These are phyloP conservation scores for Volucella bombylans DNA, from an alignment of 2,888 invertebrate species.

Conservation along the genomic window DNA sequence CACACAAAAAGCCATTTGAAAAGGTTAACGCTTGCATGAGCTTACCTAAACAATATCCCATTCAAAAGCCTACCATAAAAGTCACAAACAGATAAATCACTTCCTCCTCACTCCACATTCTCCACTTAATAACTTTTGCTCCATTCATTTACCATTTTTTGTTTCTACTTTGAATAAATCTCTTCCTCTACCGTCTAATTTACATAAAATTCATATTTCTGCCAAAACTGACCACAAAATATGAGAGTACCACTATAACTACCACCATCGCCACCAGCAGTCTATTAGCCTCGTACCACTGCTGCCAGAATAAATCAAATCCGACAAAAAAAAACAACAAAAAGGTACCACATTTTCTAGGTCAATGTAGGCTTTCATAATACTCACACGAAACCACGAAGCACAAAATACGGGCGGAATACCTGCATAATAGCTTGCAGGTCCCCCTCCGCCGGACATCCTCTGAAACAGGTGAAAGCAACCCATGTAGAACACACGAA, in stretches of 20 bases:
- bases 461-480: not conserved
- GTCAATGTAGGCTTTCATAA: conserved; percentile 22
- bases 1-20: no score
- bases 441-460: not conserved
- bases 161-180: conserved; percentile 30
- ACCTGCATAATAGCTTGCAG: conserved; percentile 49
- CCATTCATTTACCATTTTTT: conserved; percentile 4
- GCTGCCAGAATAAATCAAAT: conserved; percentile 45
- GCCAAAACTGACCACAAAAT: conserved; percentile 27
- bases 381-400: not conserved
- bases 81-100: no score
- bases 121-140: not conserved
- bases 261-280: not conserved
- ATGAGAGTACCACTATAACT: conserved; percentile 1
- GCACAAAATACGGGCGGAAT: conserved; percentile 34
- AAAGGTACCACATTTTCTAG: conserved; percentile 30
- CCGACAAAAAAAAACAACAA: not conserved
- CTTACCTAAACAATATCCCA: no score
- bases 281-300: conserved; percentile 21
- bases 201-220: conserved; percentile 42
- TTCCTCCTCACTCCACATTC: no score
- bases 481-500: not conserved
- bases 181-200: conserved; percentile 20
- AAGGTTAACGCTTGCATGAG: no score
- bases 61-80: no score